A percentile compares a stretch with the other conserved stretches of the same genome.
phyloP scores from a whole-genome alignment of 2,797 vertebrate genomes.

The Staurois parvus region DNA sequence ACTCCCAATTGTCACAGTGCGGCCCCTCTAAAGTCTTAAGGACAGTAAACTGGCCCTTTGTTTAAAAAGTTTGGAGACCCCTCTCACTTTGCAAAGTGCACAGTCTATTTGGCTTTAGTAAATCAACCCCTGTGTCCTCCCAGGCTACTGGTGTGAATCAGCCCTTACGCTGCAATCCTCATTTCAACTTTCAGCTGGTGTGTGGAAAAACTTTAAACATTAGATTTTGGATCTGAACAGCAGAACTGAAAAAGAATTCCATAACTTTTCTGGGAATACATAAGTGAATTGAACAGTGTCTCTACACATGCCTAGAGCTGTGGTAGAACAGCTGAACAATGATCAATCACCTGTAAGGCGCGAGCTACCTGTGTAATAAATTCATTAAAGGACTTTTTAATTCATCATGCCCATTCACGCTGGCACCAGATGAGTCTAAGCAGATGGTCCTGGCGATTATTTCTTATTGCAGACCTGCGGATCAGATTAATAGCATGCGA shows the following conservation, averaged over 20 bases:
- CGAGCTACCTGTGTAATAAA: conserved; percentile 25
- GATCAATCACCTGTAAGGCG: conserved; percentile 31
- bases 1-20: too few relatives aligned
- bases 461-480: conserved; percentile 49
- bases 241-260: not conserved
- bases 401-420: conserved; percentile 35
- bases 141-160: too few relatives aligned
- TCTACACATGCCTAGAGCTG: not conserved
- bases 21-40: too few relatives aligned
- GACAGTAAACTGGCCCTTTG: too few relatives aligned
- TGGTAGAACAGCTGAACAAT: not conserved
- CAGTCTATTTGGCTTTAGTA: too few relatives aligned
- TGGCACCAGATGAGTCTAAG: conserved; percentile 50
- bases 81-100: too few relatives aligned
- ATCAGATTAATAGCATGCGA: conserved; percentile 59
- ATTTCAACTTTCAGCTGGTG: too few relatives aligned
- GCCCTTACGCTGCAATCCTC: too few relatives aligned
- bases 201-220: too few relatives aligned
- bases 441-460: conserved; percentile 53
- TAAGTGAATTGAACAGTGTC: not conserved
- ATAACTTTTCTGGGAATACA: not conserved
- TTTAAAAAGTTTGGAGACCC: too few relatives aligned
- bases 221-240: not conserved
- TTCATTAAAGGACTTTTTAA: conserved; percentile 42
- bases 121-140: too few relatives aligned